Conservation (phyloP, 2,888 invertebrate genomes). For the Lacanobia oleracea region DNA sequence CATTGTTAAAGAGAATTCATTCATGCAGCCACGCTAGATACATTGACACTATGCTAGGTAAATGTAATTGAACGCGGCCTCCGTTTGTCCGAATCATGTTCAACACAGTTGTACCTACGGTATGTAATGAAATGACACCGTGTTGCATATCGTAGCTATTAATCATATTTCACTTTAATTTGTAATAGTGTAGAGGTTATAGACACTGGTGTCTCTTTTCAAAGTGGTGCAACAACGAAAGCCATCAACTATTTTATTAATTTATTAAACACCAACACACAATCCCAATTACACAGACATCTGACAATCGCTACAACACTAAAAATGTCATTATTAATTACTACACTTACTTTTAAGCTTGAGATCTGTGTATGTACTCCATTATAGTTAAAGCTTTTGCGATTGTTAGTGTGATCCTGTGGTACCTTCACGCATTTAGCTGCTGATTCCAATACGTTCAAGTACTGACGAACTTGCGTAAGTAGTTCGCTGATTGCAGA, state of each 20-base stretch:
- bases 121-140: conserved; percentile 20
- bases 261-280: too few relatives aligned
- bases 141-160: conserved; percentile 17
- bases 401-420: too few relatives aligned
- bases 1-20: conserved; percentile 70
- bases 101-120: conserved; percentile 7
- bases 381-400: not conserved
- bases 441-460: not conserved
- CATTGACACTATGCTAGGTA: conserved; percentile 62
- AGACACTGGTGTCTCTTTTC: not conserved
- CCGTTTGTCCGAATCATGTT: conserved; percentile 40
- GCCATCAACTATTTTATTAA: too few relatives aligned
- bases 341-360: not conserved
- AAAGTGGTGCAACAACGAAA: not conserved
- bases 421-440: not conserved
- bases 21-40: conserved; percentile 69
- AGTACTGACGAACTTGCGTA: not conserved
- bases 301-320: not conserved
- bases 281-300: not conserved
- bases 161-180: conserved; percentile 30
- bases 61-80: conserved; percentile 46
- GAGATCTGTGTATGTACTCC: not conserved
- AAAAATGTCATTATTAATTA: not conserved
- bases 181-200: conserved; percentile 17
- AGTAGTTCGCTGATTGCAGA: too few relatives aligned